Evolutionary conservation across 2,797 vertebrate species (phyloP).

Genomic region (Apogon talboti): DNA sequence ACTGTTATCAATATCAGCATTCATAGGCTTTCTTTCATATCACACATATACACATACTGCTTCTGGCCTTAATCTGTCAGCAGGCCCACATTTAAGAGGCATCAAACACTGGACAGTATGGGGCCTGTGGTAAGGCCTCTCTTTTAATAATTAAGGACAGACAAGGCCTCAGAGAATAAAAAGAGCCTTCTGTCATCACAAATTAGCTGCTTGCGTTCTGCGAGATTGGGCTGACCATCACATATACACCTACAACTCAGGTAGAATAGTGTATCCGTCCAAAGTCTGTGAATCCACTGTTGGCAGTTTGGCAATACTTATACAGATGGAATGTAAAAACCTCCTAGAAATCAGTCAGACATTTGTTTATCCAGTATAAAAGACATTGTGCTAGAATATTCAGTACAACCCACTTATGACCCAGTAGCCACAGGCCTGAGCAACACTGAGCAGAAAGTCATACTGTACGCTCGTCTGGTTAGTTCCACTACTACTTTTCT

Average conservation of each 20-base stretch:
- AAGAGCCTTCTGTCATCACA: slow-evolving; percentile 86
- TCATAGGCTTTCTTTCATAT: slow-evolving; percentile 79
- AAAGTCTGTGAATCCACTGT: slow-evolving; percentile 8
- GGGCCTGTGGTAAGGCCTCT: slow-evolving; percentile 80
- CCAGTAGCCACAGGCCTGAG: neutral
- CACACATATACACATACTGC: slow-evolving; percentile 47
- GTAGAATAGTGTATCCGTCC: slow-evolving; percentile 47
- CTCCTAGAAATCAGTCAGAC: neutral
- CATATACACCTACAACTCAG: slow-evolving; percentile 38
- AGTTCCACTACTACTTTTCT: slow-evolving; percentile 8
- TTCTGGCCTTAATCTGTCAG: slow-evolving; percentile 89
- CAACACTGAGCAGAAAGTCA: neutral
- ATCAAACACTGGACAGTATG: slow-evolving; percentile 84
- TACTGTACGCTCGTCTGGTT: neutral
- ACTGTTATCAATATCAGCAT: slow-evolving; percentile 83
- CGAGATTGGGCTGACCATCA: slow-evolving; percentile 73
- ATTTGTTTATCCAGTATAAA: neutral
- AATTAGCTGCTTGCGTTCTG: slow-evolving; percentile 84
- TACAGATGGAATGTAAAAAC: neutral
- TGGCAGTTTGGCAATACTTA: neutral
- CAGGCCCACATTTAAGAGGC: slow-evolving; percentile 88
- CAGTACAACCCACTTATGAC: slow-evolving; percentile 1
- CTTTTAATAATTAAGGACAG: slow-evolving; percentile 93
- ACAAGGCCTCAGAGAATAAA: slow-evolving; percentile 85
- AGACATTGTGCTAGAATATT: slow-evolving; percentile 25